Evolutionary conservation across 2,797 vertebrate genomes (phyloP).

Genomic region (Tympanoctomys barrerae): DNA sequence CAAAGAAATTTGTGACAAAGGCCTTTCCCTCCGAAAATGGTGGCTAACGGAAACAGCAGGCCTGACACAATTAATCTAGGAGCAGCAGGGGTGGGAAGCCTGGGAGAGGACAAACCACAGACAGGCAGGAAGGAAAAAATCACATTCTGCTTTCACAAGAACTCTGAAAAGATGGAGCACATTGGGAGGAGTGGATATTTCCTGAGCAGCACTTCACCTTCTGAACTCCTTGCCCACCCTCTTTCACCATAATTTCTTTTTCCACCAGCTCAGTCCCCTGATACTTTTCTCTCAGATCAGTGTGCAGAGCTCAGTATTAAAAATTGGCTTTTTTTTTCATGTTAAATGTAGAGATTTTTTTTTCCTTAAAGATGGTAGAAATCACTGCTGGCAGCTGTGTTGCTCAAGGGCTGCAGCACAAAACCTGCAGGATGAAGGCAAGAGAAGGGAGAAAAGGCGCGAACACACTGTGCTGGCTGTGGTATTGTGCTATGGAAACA

Average conservation of each 20-base stretch:
- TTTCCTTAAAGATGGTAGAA: not conserved
- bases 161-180: conserved; percentile 36
- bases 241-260: conserved; percentile 5
- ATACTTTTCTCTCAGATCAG: not conserved
- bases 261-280: not conserved
- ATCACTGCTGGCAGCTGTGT: not conserved
- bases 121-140: conserved; percentile 31
- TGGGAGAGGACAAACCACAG: not conserved
- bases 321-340: not conserved
- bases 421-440: not conserved
- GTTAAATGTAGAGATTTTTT: not conserved
- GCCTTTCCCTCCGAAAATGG: conserved; percentile 4
- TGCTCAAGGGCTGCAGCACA: not conserved
- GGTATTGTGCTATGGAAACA: not conserved
- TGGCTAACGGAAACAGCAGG: not conserved
- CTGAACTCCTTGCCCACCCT: not conserved
- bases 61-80: not conserved
- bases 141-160: not conserved
- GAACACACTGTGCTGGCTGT: not conserved
- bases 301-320: not conserved
- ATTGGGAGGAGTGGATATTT: not conserved
- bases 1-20: conserved; percentile 8
- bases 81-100: not conserved
- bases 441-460: not conserved
- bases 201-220: not conserved